Percentiles rank a stretch among this genome's conserved stretches.
Evolutionary conservation across 2,113 vertebrate species (phyloP).

Genomic region (Dicaeum eximium): DNA sequence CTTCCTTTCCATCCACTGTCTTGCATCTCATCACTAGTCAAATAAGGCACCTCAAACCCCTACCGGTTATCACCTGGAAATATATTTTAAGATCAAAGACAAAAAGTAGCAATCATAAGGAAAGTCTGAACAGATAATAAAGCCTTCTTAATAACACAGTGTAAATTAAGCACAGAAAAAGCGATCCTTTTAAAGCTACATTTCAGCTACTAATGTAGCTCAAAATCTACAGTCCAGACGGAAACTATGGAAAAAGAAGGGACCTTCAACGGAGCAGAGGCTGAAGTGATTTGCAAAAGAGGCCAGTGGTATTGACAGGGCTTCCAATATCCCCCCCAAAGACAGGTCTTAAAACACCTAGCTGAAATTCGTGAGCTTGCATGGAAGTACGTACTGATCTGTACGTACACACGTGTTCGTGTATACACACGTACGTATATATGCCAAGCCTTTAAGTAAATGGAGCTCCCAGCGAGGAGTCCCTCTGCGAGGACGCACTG

Average conservation of each 20-base stretch:
- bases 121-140: neutral
- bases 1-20: neutral
- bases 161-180: neutral
- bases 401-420: accelerated
- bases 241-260: neutral
- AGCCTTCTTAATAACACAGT: neutral
- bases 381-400: neutral
- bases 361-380: neutral
- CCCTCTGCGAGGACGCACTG: accelerated
- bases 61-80: neutral
- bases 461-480: neutral
- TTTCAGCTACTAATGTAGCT: neutral
- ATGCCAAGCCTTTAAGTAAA: neutral
- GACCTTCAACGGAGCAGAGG: neutral
- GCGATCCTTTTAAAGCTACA: neutral
- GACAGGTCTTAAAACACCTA: neutral
- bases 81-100: neutral
- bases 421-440: accelerated
- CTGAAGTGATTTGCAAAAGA: neutral
- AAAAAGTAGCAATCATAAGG: neutral
- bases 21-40: neutral
- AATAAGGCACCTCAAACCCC: neutral
- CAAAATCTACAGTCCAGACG: neutral
- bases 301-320: neutral
- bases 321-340: neutral